A percentile compares a stretch with the other conserved stretches of the same genome.
Conservation (phyloP, 2,797 vertebrate genomes). For the Anas flavirostris region DNA sequence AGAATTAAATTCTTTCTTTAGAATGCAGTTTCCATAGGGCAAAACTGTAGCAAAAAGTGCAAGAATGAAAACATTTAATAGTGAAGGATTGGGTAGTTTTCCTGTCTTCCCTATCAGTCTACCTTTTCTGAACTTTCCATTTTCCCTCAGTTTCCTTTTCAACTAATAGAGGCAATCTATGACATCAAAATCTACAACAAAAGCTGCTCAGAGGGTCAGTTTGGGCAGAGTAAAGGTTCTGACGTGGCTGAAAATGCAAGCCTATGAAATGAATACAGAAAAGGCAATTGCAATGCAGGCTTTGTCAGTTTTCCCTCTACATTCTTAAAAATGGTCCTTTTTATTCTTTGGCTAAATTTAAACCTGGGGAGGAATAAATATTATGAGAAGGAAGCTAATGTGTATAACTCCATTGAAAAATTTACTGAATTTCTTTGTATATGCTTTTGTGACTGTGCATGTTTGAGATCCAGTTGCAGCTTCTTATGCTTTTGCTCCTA, state of each 20-base stretch:
- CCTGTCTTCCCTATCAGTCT: neutral
- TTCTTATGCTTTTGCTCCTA: neutral
- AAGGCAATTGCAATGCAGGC: neutral
- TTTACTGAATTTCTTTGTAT: neutral
- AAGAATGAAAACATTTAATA: slow-evolving; percentile 12
- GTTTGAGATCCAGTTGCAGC: neutral
- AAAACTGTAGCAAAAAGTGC: neutral
- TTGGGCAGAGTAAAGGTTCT: neutral
- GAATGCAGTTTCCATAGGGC: neutral
- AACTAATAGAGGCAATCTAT: neutral
- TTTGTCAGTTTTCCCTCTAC: neutral
- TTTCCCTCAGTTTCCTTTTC: neutral
- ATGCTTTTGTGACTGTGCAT: neutral
- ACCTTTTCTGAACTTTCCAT: neutral
- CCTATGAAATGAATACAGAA: neutral
- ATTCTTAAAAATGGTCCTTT: neutral
- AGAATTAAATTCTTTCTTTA: neutral
- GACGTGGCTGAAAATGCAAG: neutral
- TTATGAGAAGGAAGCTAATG: neutral
- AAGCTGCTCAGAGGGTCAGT: neutral
- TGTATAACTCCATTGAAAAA: neutral
- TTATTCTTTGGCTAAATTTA: neutral
- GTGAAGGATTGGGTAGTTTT: neutral
- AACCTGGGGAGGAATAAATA: neutral
- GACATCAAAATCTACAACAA: neutral